Conservation (phyloP, 2,888 invertebrate species). For the Mythimna impura region DNA sequence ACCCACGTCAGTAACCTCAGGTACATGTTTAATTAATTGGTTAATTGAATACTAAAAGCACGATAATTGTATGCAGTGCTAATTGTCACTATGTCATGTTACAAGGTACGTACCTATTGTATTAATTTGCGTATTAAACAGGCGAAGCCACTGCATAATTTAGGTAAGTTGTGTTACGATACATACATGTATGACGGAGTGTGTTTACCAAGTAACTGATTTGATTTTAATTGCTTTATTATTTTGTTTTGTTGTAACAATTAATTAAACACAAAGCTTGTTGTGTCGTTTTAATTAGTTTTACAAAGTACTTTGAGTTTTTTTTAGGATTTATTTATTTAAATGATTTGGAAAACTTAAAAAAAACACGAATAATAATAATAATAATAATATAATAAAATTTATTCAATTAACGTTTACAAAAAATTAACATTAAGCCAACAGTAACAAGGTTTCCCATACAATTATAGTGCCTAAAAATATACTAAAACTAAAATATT, state of each 20-base stretch:
- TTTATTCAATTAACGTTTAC: no score
- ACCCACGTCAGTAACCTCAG: conserved; percentile 4
- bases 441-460: no score
- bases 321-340: no score
- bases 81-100: conserved; percentile 54
- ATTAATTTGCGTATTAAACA: conserved; percentile 57
- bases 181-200: conserved; percentile 14
- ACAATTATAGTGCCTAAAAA: no score
- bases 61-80: conserved; percentile 47
- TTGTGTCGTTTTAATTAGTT: background rate
- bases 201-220: conserved; percentile 11
- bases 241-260: conserved; percentile 16
- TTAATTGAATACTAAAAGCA: conserved; percentile 53
- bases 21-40: conserved; percentile 26
- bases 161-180: conserved; percentile 22
- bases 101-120: conserved; percentile 38
- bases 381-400: no score
- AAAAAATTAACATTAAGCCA: no score
- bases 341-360: no score
- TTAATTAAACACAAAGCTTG: background rate
- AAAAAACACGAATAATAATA: no score
- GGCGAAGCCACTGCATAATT: conserved; percentile 31
- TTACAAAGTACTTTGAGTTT: no score
- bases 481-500: no score
- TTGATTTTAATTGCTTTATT: conserved; percentile 46